phyloP scores from a whole-genome alignment of 1,140 invertebrate genomes.

The Caerostris darwini region DNA sequence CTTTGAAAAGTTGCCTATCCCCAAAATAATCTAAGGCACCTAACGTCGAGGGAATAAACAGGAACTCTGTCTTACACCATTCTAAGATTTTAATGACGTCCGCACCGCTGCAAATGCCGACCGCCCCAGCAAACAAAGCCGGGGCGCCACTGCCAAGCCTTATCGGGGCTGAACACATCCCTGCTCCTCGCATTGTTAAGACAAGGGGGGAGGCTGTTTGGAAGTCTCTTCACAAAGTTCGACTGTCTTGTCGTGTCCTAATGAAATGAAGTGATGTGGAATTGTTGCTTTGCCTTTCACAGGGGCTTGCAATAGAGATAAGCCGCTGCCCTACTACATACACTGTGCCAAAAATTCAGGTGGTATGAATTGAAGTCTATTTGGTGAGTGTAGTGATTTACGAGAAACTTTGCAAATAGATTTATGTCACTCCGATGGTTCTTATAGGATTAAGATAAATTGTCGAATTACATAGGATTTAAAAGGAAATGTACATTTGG shows the following conservation, averaged over 20 bases:
- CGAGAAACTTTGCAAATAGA: too few species aligned
- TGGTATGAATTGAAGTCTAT: too few species aligned
- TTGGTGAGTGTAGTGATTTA: too few species aligned
- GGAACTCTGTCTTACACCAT: background rate
- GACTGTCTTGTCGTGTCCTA: conserved; percentile 5
- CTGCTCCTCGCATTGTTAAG: conserved; percentile 43
- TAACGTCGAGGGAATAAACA: background rate
- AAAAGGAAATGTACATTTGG: too few species aligned
- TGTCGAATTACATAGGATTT: too few species aligned
- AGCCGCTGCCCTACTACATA: background rate
- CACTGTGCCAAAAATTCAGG: background rate
- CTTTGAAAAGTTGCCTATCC: conserved; percentile 13
- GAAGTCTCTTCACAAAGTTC: conserved; percentile 32
- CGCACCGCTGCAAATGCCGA: background rate
- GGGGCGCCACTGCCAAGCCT: background rate
- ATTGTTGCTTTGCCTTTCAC: conserved; percentile 1
- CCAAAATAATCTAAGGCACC: background rate
- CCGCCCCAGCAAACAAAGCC: conserved; percentile 29
- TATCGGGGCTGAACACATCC: conserved; percentile 49
- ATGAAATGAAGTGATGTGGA: conserved; percentile 13
- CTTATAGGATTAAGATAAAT: too few species aligned
- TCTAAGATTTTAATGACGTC: conserved; percentile 41
- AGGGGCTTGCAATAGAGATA: background rate
- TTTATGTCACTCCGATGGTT: too few species aligned
- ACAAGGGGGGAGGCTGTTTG: background rate